Percentiles rank a stretch among this genome's conserved stretches.
phyloP scores from a whole-genome alignment of 2,113 vertebrate genomes.

The Channa argus region DNA sequence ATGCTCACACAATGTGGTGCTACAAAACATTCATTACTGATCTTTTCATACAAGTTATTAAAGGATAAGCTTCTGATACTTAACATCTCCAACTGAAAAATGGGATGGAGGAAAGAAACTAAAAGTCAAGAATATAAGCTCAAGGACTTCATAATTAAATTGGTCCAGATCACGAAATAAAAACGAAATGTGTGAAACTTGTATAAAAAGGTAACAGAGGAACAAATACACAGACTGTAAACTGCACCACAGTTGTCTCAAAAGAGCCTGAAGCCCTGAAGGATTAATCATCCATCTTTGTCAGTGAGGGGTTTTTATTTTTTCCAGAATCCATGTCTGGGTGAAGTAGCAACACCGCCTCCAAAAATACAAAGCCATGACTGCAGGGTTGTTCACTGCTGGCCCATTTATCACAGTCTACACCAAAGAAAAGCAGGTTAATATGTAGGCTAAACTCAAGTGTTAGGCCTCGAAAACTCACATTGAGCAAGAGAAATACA shows the following conservation, averaged over 20 bases:
- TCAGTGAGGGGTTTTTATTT: background rate
- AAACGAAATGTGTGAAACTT: background rate
- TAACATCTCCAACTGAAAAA: background rate
- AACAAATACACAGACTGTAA: too few relatives aligned
- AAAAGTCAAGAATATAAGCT: too few relatives aligned
- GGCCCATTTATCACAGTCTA: constrained; percentile 20
- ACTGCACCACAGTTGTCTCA: background rate
- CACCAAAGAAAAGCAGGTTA: constrained; percentile 9
- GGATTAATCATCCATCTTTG: constrained; percentile 23
- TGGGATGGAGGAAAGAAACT: background rate
- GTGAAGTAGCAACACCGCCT: background rate
- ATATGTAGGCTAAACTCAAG: constrained; percentile 19
- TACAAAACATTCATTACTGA: too few relatives aligned
- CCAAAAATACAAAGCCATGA: constrained; percentile 10
- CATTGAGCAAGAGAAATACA: background rate
- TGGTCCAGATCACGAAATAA: background rate
- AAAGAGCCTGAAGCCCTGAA: background rate
- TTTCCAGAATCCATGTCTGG: background rate
- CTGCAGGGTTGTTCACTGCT: background rate
- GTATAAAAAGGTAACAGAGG: too few relatives aligned
- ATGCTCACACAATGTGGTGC: too few relatives aligned
- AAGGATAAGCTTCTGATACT: background rate
- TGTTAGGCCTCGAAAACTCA: background rate
- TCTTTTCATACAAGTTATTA: too few relatives aligned
- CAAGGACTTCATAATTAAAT: background rate